Conservation (phyloP, 2,113 vertebrate species). For the Micronycteris hirsuta region DNA sequence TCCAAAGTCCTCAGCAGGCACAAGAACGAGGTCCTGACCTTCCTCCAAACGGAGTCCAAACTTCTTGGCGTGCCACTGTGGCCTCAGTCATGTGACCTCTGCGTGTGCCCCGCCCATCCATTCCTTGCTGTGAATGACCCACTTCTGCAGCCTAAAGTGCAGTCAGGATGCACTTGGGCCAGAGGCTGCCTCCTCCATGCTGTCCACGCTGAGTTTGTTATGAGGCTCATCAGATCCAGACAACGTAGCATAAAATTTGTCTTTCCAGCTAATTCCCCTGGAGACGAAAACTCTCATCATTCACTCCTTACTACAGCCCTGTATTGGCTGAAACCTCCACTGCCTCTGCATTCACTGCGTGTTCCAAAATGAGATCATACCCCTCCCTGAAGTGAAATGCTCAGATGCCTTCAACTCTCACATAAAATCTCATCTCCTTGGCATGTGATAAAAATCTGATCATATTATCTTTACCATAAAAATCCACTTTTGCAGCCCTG, state of each 20-base stretch:
- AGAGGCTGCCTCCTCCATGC: too few relatives aligned
- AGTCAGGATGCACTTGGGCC: accelerated
- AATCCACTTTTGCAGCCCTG: not conserved
- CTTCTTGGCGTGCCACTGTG: not conserved
- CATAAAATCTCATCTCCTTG: conserved; percentile 1
- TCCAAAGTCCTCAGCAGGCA: conserved; percentile 16
- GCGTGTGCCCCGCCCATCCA: accelerated
- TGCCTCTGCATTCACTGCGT: accelerated
- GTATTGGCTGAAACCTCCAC: not conserved
- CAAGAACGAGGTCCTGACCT: not conserved
- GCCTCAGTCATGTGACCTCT: not conserved
- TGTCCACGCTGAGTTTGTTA: accelerated
- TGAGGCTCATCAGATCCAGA: not conserved
- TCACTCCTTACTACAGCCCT: not conserved
- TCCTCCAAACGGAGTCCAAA: not conserved
- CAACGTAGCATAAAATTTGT: not conserved
- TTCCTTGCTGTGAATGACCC: not conserved
- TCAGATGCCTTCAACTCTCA: not conserved
- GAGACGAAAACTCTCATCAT: not conserved
- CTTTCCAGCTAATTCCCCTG: not conserved
- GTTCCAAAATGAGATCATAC: not conserved
- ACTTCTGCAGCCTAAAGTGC: accelerated
- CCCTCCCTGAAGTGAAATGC: not conserved
- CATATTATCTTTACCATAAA: not conserved
- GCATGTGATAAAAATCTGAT: not conserved